phyloP scores from a whole-genome alignment of 1,140 invertebrate genomes.

The Bombus fervidus region DNA sequence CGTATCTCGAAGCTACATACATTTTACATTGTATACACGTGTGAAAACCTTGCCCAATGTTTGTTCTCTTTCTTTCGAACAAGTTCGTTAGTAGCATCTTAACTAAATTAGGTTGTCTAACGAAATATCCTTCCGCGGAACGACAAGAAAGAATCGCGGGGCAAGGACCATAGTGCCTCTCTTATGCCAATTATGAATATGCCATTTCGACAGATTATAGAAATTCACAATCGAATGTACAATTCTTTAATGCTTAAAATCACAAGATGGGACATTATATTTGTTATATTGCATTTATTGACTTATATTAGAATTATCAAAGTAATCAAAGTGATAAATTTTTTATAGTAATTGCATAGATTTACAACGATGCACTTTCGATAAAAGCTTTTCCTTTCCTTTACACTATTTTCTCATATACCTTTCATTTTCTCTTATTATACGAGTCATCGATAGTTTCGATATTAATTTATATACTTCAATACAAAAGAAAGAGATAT shows the following conservation, averaged over 20 bases:
- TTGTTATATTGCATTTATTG: not conserved
- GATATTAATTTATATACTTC: not conserved
- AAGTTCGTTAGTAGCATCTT: constrained; percentile 28
- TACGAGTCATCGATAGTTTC: not conserved
- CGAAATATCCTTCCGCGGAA: not conserved
- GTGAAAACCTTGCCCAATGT: constrained; percentile 50
- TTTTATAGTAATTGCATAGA: too few species aligned
- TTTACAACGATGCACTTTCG: not conserved
- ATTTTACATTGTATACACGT: constrained; percentile 38
- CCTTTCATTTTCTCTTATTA: not conserved
- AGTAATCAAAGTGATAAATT: too few species aligned
- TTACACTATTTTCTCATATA: not conserved
- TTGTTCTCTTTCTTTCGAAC: constrained; percentile 42
- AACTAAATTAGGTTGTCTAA: not conserved
- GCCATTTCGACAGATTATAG: not conserved
- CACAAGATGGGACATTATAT: not conserved
- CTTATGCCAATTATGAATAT: not conserved
- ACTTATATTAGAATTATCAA: not conserved
- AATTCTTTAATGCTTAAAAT: not conserved
- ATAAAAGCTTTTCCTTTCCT: not conserved
- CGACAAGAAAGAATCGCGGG: not conserved
- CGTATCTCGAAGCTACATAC: constrained; percentile 2
- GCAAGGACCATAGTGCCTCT: too few species aligned
- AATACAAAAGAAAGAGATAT: not conserved
- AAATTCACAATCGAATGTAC: too few species aligned